Evolutionary conservation across 2,888 invertebrate species (phyloP).

Genomic region (Kuschelorhynchus macadamiae): DNA sequence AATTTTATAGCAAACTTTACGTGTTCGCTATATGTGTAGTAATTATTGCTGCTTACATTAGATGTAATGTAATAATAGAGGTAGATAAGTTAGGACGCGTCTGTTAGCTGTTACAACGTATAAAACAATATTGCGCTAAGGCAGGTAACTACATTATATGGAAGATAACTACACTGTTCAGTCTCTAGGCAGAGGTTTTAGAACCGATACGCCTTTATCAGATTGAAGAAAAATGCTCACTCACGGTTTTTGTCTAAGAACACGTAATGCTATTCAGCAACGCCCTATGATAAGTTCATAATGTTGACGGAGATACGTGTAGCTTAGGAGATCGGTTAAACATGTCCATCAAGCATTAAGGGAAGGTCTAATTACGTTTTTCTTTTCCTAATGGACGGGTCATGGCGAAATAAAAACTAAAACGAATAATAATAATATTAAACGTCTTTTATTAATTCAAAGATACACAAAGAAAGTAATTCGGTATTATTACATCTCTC

Average conservation of each 20-base stretch:
- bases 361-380: constrained; percentile 40
- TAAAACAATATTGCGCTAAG: constrained; percentile 19
- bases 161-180: constrained; percentile 26
- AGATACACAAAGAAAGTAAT: no score
- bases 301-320: constrained; percentile 12
- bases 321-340: constrained; percentile 27
- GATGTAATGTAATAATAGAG: not conserved
- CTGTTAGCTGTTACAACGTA: not conserved
- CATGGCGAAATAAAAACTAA: constrained; percentile 22
- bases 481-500: no score
- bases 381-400: not conserved
- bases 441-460: no score
- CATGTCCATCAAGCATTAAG: constrained; percentile 36
- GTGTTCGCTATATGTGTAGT: no score
- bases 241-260: constrained; percentile 25
- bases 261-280: constrained; percentile 13
- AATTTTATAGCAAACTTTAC: no score
- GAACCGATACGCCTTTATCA: constrained; percentile 5
- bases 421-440: constrained; percentile 29
- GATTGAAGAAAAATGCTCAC: constrained; percentile 21
- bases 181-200: constrained; percentile 24
- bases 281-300: constrained; percentile 22
- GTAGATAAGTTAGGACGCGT: constrained; percentile 10
- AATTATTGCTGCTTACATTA: no score
- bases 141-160: constrained; percentile 20